Percentiles rank a stretch among this genome's conserved stretches.
Evolutionary conservation across 1,140 invertebrate genomes (phyloP).

Genomic region (Potamilus streckersoni): DNA sequence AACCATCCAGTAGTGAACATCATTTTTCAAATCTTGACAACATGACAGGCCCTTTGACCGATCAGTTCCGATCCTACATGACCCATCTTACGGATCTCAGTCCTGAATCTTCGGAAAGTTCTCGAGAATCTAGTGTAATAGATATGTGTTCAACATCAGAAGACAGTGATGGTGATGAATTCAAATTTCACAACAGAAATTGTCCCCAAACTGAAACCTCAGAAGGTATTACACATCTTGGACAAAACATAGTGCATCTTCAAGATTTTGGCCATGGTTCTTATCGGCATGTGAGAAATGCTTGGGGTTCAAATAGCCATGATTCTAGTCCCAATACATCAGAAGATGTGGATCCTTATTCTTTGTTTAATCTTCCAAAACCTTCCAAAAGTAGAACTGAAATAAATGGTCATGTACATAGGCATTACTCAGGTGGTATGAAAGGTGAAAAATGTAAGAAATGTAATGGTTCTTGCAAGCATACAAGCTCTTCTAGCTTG

Average conservation of each 20-base stretch:
- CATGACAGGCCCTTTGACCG: conserved; percentile 33
- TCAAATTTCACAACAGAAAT: conserved; percentile 10
- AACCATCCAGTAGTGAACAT: neutral
- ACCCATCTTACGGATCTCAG: conserved; percentile 48
- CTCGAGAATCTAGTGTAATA: conserved; percentile 10
- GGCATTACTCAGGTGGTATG: no score
- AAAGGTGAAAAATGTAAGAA: neutral
- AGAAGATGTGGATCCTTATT: conserved; percentile 51
- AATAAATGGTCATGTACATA: no score
- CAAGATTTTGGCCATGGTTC: conserved; percentile 5
- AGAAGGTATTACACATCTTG: conserved; percentile 6
- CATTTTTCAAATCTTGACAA: conserved; percentile 5
- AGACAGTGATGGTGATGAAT: conserved; percentile 32
- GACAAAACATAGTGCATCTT: conserved; percentile 14
- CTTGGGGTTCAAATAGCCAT: conserved; percentile 22
- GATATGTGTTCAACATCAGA: conserved; percentile 40
- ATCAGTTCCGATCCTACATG: conserved; percentile 53
- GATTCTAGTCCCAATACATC: conserved; percentile 28
- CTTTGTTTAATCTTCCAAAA: conserved; percentile 51
- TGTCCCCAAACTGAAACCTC: conserved; percentile 12
- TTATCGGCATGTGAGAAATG: conserved; percentile 1
- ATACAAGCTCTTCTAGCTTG: neutral
- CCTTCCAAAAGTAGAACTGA: conserved; percentile 10
- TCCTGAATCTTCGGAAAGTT: conserved; percentile 22
- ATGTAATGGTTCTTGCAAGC: neutral